Evolutionary conservation across 2,113 vertebrate species (phyloP).

Genomic region (Chlamydotis undulata): DNA sequence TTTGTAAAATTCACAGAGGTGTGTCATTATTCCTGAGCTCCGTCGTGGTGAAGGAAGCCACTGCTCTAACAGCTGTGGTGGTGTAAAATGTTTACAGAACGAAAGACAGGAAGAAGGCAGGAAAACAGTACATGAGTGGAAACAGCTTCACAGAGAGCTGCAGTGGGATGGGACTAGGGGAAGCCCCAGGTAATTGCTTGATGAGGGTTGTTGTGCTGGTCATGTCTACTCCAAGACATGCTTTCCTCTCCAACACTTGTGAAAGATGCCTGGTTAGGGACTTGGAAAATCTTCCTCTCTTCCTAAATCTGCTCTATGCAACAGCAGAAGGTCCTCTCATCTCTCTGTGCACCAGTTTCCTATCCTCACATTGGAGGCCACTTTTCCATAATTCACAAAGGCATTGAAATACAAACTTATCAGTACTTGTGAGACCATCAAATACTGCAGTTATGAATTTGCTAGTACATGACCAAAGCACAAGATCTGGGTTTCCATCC

Average conservation of each 20-base stretch:
- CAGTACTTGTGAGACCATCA: background rate
- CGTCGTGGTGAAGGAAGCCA: background rate
- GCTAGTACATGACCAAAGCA: background rate
- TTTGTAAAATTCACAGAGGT: background rate
- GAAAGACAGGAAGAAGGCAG: background rate
- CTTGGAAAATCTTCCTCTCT: background rate
- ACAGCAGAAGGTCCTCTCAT: background rate
- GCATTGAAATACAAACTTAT: background rate
- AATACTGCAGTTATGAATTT: background rate
- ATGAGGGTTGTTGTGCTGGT: background rate
- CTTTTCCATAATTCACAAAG: background rate
- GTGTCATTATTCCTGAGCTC: background rate
- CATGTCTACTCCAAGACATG: background rate
- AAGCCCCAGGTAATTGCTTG: background rate
- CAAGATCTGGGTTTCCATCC: background rate
- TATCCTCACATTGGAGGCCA: background rate
- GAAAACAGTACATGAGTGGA: background rate
- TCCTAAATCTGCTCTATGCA: background rate
- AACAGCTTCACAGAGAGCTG: background rate
- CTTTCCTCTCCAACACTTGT: background rate
- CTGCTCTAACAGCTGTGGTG: background rate
- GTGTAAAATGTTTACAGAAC: rapidly evolving
- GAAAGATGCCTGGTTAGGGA: background rate
- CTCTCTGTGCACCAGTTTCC: background rate
- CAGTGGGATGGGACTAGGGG: rapidly evolving